These are phyloP conservation scores for Nymphicus hollandicus DNA, from an alignment of 2,113 vertebrate genomes.

Conservation along the genomic window DNA sequence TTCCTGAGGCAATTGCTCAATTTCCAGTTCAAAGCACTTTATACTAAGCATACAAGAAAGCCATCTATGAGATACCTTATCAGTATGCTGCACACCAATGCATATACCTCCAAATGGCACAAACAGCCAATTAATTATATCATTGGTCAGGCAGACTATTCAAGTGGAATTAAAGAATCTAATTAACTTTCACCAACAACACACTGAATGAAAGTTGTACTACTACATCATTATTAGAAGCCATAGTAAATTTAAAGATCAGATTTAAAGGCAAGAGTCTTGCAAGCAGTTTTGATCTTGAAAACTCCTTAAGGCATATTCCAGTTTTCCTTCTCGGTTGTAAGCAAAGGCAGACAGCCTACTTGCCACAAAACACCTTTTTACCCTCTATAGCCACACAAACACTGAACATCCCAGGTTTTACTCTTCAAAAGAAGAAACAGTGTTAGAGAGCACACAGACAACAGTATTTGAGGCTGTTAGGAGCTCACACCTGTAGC, in stretches of 20 bases:
- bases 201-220: not conserved
- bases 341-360: not conserved
- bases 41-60: not conserved
- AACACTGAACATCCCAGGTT: not conserved
- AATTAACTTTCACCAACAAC: conserved; percentile 17
- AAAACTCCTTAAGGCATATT: not conserved
- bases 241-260: conserved; percentile 8
- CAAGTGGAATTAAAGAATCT: conserved; percentile 29
- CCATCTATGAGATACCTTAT: not conserved
- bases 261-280: not conserved
- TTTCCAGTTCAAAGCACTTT: conserved; percentile 6
- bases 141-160: conserved; percentile 9
- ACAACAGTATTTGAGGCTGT: not conserved
- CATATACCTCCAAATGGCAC: not conserved
- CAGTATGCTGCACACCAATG: not conserved
- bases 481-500: not conserved
- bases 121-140: not conserved
- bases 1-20: conserved; percentile 14
- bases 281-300: conserved; percentile 1
- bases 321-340: not conserved
- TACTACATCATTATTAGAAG: conserved; percentile 14
- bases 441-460: not conserved
- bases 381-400: not conserved
- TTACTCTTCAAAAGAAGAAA: not conserved
- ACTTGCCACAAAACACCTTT: not conserved